Evolutionary conservation across 2,113 vertebrate species (phyloP).

Genomic region (Gadus chalcogrammus): DNA sequence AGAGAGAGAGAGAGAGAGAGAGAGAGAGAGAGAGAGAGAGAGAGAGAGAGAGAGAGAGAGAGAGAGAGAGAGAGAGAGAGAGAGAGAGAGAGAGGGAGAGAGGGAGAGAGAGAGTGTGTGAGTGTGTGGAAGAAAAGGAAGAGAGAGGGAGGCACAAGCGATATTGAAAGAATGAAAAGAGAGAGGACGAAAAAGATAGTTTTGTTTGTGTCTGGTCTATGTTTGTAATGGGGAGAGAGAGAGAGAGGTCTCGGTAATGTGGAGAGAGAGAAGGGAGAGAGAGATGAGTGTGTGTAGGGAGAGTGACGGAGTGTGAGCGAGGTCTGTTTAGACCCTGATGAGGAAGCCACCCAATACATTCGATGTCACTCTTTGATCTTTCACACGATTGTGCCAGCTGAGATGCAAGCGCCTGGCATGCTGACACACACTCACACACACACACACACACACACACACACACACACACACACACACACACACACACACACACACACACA

Average conservation of each 20-base stretch:
- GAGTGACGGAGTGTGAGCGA: no score
- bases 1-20: no score
- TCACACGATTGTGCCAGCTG: neutral
- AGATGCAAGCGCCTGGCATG: neutral
- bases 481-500: no score
- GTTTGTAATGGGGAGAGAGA: no score
- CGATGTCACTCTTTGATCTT: conserved; percentile 46
- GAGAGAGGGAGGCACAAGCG: neutral
- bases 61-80: neutral
- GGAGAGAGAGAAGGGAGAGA: conserved; percentile 16
- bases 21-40: no score
- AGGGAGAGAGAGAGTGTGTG: neutral
- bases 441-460: conserved; percentile 1
- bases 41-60: neutral
- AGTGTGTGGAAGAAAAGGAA: no score
- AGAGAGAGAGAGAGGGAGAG: no score
- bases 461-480: conserved; percentile 5
- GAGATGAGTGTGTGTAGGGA: no score
- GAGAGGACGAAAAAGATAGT: neutral
- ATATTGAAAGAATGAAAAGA: no score
- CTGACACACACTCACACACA: neutral
- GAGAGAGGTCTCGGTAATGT: conserved; percentile 10
- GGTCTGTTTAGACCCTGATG: conserved; percentile 41
- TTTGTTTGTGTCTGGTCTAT: neutral
- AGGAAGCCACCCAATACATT: conserved; percentile 41